Evolutionary conservation across 2,113 vertebrate genomes (phyloP), one percentile per base, ranked within the genome.

Genomic region (Aramus guarauna): DNA sequence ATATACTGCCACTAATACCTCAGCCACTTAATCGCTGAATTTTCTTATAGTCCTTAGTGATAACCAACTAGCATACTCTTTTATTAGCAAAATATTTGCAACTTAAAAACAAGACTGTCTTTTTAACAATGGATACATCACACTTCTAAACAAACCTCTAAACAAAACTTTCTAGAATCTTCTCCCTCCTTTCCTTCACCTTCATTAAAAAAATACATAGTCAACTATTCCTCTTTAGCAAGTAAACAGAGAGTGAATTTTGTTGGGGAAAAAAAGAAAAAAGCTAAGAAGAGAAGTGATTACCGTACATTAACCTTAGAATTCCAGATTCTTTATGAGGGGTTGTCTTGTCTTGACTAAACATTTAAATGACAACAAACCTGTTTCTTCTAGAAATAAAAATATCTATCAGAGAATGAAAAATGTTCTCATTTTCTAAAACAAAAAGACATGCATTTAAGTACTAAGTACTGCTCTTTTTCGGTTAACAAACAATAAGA

Each of bases 231-330:
- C 5, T 50, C 43, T 43, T 74, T 45, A 50, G 74, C 5, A 59
- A 74, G 4, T 5, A 89, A 73, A 73, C 3, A 43, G n/a, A 27
- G 41, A 29, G 8, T 48, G 3, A 72, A 66, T 73, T 66, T 58
- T 59, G 43, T 22, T 73, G 17, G 11, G 37, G 6, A 3, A 34
- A 34, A 53, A 64, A 24, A 27, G 9, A 41, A 43, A 43, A 21
- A 71, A 16, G 4, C n/a, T 48, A 48, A 72, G 41, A 73, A 32
- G 16, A 36, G 14, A 22, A 27, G 21, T 50, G 11, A 27, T 58
- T 36, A 58, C 2, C 1, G 1, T n/a, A 30, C 0, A 0, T 66
- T 50, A 73, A 11, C 20, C 7, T 58, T n/a, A 56, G 50, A 50
- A 16, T 58, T 58, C 29, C 19, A 56, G 4, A 58, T 66, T n/a